Base-by-base conservation (phyloP, 2,888 invertebrate genomes). In the Metallyticus violacea region DNA sequence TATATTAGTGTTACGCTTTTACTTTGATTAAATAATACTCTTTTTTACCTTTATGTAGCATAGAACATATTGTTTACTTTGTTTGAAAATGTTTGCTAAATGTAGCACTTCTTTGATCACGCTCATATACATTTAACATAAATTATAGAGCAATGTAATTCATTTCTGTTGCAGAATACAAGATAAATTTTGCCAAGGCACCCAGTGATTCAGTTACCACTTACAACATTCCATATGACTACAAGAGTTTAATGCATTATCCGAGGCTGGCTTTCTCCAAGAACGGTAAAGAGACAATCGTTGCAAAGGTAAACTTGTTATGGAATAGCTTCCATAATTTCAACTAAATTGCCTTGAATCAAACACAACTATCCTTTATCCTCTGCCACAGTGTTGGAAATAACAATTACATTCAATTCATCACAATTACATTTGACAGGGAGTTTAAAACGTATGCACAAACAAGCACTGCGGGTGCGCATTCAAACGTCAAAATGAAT, bases 171-270 rank as follows among this genome's bases (percentile, higher is more conserved):
- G 77, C 86, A 90, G 90, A 88, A 27, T 89, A 89, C 86, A 88
- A 88, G 85, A 87, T 86, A 9, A 91, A 92, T 86, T 92, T 92
- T 62, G 89, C 90, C 83, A 90, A 90, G 82, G 90, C 90, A 26
- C 89, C 90, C 7, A 87, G 89, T 9, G 85, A 87, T 22, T 87
- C 89, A 7, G 89, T 89, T 7, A 88, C 89, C 9, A 89, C 89
- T 22, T 90, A 88, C 83, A 88, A 88, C 28, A 86, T 90, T 22
- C 89, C 89, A 2, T 90, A 90, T 83, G 89, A 90, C 85, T 89
- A 89, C 79, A 88, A 88, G 40, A 90, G 90, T 82, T 89, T 90
- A 6, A 90, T 90, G 90, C 90, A 90, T 87, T 90, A 90, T 84
- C 90, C 90, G 0, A 89, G 88, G 80, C 89, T 86, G 79, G 90